Evolutionary conservation across 1,140 invertebrate species (phyloP), one percentile per base, ranked within the genome.

Genomic region (Drosophila ironensis): DNA sequence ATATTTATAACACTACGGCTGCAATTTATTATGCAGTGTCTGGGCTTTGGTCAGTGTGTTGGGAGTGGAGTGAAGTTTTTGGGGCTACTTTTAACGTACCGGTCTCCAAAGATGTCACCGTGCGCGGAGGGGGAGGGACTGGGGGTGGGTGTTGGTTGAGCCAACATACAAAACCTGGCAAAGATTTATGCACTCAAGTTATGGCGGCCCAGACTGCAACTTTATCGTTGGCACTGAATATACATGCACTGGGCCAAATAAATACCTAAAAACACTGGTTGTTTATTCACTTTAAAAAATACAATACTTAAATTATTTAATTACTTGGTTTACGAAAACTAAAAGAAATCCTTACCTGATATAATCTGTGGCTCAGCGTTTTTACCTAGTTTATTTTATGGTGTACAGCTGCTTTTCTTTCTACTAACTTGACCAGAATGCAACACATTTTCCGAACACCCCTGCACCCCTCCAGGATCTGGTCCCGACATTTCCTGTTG

Each of bases 1-100:
- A 77, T 87, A 87, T 87, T 87, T 87, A 87, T 87, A 87, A 82
- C 77, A 72, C 72, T 71, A 77, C 50, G 60, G 53, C 57, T 82
- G 72, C 76, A 87, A 87, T 87, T 87, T 87, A 87, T 87, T 87
- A 81, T 87, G 81, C 82, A 81, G 61, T 72, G 77, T 69, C 78
- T 60, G 69, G 50, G 25, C 37, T 66, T 63, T 70, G 64, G 27
- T 38, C 38, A 30, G 19, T 28, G 3, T 8, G 4, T 14, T n/a
- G n/a, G 16, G 11, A 38, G 57, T 24, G 41, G 30, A 47, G 41
- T 45, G 41, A 42, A 61, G 51, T 66, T 48, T 73, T 53, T 14
- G 30, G 30, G 67, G 52, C 60, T 50, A 52, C 46, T 72, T n/a
- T 75, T 69, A 50, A 60, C 41, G 53, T 69, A 54, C 46, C 72